Conservation (phyloP, 64 coral and sea anemone species). For the Stichodactyla mertensii region DNA sequence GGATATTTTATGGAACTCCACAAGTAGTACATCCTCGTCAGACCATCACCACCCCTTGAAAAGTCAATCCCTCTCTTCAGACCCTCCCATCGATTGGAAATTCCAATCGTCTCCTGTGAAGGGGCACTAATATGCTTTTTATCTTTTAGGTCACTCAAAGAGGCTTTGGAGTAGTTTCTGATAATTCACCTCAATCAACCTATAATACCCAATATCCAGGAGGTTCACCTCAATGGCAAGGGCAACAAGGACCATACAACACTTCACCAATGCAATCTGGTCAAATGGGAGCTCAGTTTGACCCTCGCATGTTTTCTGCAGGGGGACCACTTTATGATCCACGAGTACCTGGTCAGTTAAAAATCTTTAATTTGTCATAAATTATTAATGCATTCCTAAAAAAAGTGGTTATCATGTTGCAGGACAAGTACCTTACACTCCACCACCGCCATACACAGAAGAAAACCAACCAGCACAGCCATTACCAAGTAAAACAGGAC, state of each 20-base stretch:
- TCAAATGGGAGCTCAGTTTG: conserved; percentile 34
- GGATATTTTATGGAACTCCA: neutral
- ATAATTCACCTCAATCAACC: conserved; percentile 1
- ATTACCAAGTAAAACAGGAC: conserved; percentile 5
- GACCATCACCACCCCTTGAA: too few species aligned
- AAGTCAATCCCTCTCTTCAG: too few species aligned
- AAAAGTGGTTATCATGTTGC: neutral
- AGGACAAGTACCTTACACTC: conserved; percentile 15
- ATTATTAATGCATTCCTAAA: too few species aligned
- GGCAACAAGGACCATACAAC: neutral
- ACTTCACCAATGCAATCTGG: neutral
- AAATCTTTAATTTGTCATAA: neutral
- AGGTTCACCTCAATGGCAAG: conserved; percentile 17
- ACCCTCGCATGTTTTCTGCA: conserved; percentile 33
- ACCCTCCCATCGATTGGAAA: too few species aligned
- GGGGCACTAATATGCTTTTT: too few species aligned
- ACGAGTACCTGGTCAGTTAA: conserved; percentile 40
- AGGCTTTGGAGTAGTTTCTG: neutral
- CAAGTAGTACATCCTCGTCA: too few species aligned
- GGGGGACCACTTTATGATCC: conserved; percentile 34
- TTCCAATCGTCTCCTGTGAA: too few species aligned
- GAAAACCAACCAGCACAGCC: conserved; percentile 13
- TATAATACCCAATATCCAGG: neutral
- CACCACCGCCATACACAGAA: conserved; percentile 16
- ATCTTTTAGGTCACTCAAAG: neutral